Conservation (phyloP, 2,797 vertebrate species). For the Anableps anableps region DNA sequence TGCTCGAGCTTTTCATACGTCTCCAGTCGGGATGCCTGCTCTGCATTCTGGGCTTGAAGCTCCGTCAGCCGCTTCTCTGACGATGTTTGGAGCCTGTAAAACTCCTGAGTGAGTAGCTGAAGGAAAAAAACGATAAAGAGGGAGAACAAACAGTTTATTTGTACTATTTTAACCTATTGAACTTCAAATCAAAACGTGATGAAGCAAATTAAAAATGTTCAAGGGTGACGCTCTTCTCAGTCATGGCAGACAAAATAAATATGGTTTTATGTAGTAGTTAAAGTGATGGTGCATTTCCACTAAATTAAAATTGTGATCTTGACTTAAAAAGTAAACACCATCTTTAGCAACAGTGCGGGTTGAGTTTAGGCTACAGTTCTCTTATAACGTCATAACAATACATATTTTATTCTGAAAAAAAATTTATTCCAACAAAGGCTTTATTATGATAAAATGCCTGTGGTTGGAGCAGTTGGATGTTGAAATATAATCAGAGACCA, state of each 20-base stretch:
- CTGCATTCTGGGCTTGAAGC: slow-evolving; percentile 90
- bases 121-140: not conserved
- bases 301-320: not conserved
- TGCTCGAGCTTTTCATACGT: slow-evolving; percentile 94
- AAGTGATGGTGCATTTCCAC: not conserved
- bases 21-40: slow-evolving; percentile 88
- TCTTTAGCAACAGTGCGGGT: not conserved
- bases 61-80: slow-evolving; percentile 90
- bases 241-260: not conserved
- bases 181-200: not conserved
- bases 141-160: not conserved
- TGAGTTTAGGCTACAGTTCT: not conserved
- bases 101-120: slow-evolving; percentile 97
- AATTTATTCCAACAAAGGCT: not conserved
- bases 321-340: not conserved
- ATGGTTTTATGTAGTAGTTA: not conserved
- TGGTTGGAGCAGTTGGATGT: not conserved
- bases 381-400: not conserved
- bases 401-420: not conserved
- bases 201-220: not conserved
- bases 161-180: not conserved
- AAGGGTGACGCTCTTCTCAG: not conserved
- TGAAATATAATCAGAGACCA: not conserved
- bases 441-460: not conserved
- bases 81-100: slow-evolving; percentile 92